Base-by-base conservation (phyloP, 1,140 invertebrate genomes). In the Lepidotrigona ventralis region DNA sequence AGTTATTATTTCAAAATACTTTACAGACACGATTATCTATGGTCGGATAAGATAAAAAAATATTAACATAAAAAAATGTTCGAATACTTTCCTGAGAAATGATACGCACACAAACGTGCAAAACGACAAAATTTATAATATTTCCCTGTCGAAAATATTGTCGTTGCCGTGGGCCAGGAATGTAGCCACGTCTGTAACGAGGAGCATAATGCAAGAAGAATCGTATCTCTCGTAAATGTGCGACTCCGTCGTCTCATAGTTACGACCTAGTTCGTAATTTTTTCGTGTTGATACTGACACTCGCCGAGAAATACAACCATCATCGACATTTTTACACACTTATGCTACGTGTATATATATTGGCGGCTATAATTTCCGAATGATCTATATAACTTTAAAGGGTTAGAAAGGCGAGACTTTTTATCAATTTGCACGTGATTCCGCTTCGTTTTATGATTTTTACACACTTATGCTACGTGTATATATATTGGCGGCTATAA, bases 151-250 rank as follows among this genome's bases (percentile, higher is more conserved):
- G 51, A 19, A 39, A 23, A 6, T 8, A 29, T 54, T 63, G 71
- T 70, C 54, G 19, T 39, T n/a, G 8, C 15, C 4, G 46, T n/a
- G 2, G 39, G 2, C 21, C 9, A 68, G 46, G 71, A 81, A 74
- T 81, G 60, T 3, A 46, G 19, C 21, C 56, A 63, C 66, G 70
- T 71, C 26, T 46, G 33, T 72, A 72, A 79, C 64, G 74, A 58
- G 56, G 12, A 60, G 54, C 46, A 15, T 29, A 54, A 46, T 79
- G 63, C 29, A 29, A 54, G 39, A 71, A 53, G 81, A 83, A 79
- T 64, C 71, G 71, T 71, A 56, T 19, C 54, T 4, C n/a, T 79
- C 68, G n/a, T 83, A 83, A 79, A 79, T 8, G 81, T 39, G 8
- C 53, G 64, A 39, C 19, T 21, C 5, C 19, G 66, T 19, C 64